Evolutionary conservation across 2,888 invertebrate species (phyloP).

Genomic region (Phyllotreta striolata): DNA sequence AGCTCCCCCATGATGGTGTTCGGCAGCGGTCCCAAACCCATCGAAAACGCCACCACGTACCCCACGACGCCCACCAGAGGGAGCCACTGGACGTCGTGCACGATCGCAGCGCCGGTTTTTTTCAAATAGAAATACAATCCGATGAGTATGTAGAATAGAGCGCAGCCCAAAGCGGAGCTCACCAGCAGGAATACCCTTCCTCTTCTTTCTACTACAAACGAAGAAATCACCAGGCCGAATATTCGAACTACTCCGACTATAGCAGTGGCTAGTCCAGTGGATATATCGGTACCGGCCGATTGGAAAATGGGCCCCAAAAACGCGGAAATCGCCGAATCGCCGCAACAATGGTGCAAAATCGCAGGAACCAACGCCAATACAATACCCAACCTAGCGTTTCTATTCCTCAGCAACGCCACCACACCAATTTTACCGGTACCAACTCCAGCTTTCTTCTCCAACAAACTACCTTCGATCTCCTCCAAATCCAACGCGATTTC

Average conservation of each 20-base stretch:
- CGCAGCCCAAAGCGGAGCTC: conserved; percentile 3
- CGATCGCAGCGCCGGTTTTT: background rate
- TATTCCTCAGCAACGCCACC: conserved; percentile 1
- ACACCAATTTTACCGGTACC: background rate
- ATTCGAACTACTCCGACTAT: too few relatives aligned
- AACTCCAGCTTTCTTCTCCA: conserved; percentile 2
- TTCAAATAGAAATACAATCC: conserved; percentile 18
- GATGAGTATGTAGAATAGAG: background rate
- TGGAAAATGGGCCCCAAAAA: conserved; percentile 28
- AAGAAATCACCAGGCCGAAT: background rate
- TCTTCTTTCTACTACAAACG: conserved; percentile 6
- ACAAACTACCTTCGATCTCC: background rate
- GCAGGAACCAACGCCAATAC: background rate
- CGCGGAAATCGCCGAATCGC: conserved; percentile 20
- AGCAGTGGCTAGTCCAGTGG: background rate
- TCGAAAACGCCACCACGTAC: conserved; percentile 11
- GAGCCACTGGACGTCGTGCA: background rate
- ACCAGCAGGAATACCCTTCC: conserved; percentile 16
- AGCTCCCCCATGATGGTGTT: conserved; percentile 19
- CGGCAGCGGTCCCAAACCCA: conserved; percentile 27
- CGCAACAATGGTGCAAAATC: conserved; percentile 8
- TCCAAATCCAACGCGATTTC: conserved; percentile 24
- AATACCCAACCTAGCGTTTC: conserved; percentile 12
- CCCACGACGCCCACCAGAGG: background rate
- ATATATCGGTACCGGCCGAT: conserved; percentile 9